These are phyloP conservation scores for Anolis apletophallus DNA, from an alignment of 2,797 vertebrate species.

Conservation along the genomic window DNA sequence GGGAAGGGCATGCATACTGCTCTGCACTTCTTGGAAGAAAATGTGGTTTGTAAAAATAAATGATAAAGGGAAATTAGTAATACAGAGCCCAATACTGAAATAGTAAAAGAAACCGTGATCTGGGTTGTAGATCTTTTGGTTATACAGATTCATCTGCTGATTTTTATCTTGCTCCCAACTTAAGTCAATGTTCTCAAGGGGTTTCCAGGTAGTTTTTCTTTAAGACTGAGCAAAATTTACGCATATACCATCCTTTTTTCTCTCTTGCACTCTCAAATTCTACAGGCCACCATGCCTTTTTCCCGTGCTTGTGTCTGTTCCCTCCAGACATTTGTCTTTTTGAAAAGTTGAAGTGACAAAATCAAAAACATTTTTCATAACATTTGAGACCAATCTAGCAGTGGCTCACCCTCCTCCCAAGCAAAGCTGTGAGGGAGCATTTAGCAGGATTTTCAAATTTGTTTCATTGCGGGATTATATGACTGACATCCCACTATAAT, in stretches of 20 bases:
- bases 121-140: not conserved
- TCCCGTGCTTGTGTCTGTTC: not conserved
- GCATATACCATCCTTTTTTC: not conserved
- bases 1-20: not conserved
- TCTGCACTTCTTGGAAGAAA: not conserved
- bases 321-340: not conserved
- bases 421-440: not conserved
- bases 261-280: not conserved
- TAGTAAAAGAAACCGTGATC: accelerated
- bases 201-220: conserved; percentile 14
- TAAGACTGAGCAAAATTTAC: not conserved
- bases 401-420: not conserved
- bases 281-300: not conserved
- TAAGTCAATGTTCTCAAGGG: too few relatives aligned
- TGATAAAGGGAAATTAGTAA: too few relatives aligned
- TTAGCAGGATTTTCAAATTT: not conserved
- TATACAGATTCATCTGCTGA: not conserved
- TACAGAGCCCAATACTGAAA: not conserved
- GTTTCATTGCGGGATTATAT: not conserved
- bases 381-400: not conserved
- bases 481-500: not conserved
- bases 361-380: not conserved
- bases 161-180: not conserved
- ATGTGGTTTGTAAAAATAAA: not conserved
- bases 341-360: not conserved